These are phyloP conservation scores for Prionailurus bengalensis DNA, from an alignment of 2,113 vertebrate species.

Conservation along the genomic window DNA sequence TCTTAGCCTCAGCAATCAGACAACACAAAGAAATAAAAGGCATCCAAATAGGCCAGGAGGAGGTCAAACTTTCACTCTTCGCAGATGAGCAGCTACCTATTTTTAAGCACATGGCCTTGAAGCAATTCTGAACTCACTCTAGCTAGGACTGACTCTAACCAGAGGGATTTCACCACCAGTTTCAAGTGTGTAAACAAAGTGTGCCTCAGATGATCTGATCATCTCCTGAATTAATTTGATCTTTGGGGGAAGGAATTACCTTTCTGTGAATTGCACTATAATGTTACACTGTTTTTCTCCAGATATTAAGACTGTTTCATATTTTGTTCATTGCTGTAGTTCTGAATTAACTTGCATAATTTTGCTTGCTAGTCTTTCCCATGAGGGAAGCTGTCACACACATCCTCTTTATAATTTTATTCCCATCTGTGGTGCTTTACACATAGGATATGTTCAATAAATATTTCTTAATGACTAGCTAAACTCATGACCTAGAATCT, in stretches of 20 bases:
- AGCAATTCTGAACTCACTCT: constrained; percentile 42
- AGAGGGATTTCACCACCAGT: not conserved
- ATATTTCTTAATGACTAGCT: not conserved
- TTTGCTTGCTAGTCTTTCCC: not conserved
- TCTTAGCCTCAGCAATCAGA: too few species aligned
- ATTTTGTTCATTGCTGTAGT: not conserved
- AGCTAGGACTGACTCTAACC: not conserved
- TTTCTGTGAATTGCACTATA: not conserved
- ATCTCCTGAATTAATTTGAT: constrained; percentile 5
- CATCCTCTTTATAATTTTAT: not conserved
- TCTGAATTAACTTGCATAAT: not conserved
- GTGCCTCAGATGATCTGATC: not conserved
- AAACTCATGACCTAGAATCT: not conserved
- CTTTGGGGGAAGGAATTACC: not conserved
- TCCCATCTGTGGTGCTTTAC: not conserved
- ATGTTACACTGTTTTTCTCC: not conserved
- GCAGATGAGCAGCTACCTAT: too few species aligned
- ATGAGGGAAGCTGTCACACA: not conserved
- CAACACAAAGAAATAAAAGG: too few species aligned
- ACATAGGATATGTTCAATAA: not conserved
- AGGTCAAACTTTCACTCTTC: too few species aligned
- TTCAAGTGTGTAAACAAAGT: not conserved
- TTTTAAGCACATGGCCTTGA: constrained; percentile 24
- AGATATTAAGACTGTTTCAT: not conserved
- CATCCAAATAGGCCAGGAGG: too few species aligned